These are phyloP conservation scores for Rhabdomys pumilio DNA, from an alignment of 2,797 vertebrate species.

Conservation along the genomic window DNA sequence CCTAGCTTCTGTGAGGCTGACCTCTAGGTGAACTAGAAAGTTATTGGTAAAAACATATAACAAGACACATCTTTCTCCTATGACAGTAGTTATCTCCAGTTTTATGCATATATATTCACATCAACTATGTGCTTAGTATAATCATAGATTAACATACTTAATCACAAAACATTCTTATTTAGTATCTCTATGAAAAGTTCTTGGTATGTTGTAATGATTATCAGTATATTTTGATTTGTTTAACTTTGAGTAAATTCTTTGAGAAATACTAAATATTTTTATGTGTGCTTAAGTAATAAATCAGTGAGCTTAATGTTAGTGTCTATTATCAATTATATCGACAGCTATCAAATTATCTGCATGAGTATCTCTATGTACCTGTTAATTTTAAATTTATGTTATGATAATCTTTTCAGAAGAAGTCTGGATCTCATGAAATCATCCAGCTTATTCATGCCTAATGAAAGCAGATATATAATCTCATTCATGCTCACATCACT, in stretches of 20 bases:
- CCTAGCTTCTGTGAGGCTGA: background rate
- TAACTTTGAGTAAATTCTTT: background rate
- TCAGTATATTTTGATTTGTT: background rate
- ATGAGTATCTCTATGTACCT: background rate
- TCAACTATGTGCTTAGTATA: background rate
- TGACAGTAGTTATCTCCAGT: background rate
- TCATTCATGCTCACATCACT: conserved; percentile 2
- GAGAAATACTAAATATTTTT: background rate
- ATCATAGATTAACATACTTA: background rate
- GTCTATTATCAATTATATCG: background rate
- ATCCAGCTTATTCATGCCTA: background rate
- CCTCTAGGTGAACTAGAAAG: background rate
- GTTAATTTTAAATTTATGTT: conserved; percentile 44
- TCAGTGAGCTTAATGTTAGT: background rate
- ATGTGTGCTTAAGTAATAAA: background rate
- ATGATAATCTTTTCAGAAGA: background rate
- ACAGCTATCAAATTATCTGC: background rate
- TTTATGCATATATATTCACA: background rate
- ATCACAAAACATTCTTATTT: background rate
- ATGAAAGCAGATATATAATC: conserved; percentile 8
- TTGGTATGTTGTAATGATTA: background rate
- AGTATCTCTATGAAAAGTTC: background rate
- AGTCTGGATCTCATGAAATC: background rate
- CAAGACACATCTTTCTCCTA: background rate
- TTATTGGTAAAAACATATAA: background rate